Base-by-base conservation (phyloP, 2,113 vertebrate species). In the Damaliscus lunatus region DNA sequence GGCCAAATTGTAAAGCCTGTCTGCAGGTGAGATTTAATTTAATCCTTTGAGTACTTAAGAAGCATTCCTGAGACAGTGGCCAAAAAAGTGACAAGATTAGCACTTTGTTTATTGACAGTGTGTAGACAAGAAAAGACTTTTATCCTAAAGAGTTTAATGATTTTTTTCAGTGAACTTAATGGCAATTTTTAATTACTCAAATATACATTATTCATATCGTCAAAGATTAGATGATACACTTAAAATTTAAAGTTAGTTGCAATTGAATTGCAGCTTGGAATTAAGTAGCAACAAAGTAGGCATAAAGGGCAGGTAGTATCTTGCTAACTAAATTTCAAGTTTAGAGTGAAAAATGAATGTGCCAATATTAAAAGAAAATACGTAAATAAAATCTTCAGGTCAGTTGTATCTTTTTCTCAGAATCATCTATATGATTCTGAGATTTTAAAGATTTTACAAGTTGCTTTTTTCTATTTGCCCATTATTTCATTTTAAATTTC, bases 11-110 rank as follows among this genome's bases (percentile, higher is more conserved):
- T 94, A 98, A 98, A 98, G 96, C 97, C 98, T 98, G 98, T 99
- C 98, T 98, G 96, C 3, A 94, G 98, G 97, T 99, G 98, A 98
- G 98, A 98, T 99, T 99, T 99, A 96, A 97, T 98, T 98, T 99
- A 99, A 98, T 99, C 98, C 97, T 97, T 98, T 97, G 97, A 98
- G 97, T 98, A 98, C 98, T 99, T 99, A 98, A 98, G 98, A 98
- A 98, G 97, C 98, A 98, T 99, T 99, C 98, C 97, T 97, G 97
- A 99, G 96, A 97, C 97, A 23, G 46, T 98, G 3, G 8, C 97
- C 97, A 98, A 98, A 98, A 98, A 98, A 97, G 97, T 98, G 98
- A 98, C 98, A 98, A 98, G 98, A 98, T 99, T 98, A 99, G 97
- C 96, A 97, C 97, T 98, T 98, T 91, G 59, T 97, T 98, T 98